These are phyloP conservation scores for Sthenelais limicola DNA, from an alignment of 2,888 invertebrate species.

Conservation along the genomic window DNA sequence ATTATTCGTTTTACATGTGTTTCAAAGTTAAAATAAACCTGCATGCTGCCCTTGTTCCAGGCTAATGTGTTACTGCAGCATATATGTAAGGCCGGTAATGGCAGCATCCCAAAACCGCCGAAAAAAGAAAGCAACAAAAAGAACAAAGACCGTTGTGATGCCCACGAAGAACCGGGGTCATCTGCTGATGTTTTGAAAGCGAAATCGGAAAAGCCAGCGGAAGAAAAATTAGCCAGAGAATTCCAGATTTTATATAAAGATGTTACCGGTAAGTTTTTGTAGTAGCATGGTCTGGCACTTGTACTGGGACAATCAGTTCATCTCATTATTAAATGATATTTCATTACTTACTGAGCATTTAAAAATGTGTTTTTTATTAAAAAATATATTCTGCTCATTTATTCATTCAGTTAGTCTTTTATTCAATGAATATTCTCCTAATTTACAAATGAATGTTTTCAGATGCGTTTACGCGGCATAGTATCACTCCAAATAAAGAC, in stretches of 20 bases:
- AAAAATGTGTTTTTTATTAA: background rate
- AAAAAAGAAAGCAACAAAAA: constrained; percentile 49
- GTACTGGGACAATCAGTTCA: background rate
- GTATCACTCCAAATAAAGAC: constrained; percentile 12
- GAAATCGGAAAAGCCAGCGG: constrained; percentile 49
- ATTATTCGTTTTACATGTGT: too few species aligned
- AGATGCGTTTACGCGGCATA: constrained; percentile 36
- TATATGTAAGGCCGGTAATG: constrained; percentile 63
- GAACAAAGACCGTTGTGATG: constrained; percentile 42
- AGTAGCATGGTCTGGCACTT: background rate
- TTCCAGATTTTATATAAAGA: constrained; percentile 58
- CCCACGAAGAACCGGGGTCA: constrained; percentile 30
- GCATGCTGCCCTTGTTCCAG: constrained; percentile 47
- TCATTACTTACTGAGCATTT: background rate
- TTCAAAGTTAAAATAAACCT: too few species aligned
- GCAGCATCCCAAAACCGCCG: constrained; percentile 58
- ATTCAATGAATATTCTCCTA: background rate
- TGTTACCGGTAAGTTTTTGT: constrained; percentile 51
- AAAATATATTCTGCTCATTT: background rate
- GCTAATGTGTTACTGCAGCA: constrained; percentile 59
- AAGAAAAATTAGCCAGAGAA: constrained; percentile 62
- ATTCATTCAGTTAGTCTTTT: too few species aligned
- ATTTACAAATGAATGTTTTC: background rate
- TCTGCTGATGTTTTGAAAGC: constrained; percentile 17
- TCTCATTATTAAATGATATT: background rate